Evolutionary conservation across 2,797 vertebrate species (phyloP).

Genomic region (Crocidura indochinensis): DNA sequence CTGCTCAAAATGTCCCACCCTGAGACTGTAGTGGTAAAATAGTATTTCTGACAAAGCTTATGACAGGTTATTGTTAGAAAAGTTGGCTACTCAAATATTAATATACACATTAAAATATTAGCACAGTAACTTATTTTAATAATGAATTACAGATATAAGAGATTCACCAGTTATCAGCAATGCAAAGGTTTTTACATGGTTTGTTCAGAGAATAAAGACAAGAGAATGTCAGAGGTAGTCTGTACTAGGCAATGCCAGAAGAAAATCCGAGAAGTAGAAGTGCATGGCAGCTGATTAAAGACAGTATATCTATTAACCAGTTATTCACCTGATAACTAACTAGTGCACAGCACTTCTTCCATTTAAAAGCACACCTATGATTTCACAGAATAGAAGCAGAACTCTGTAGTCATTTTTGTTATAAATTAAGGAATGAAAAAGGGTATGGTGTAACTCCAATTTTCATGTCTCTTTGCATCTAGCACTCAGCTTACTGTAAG

Average conservation of each 20-base stretch:
- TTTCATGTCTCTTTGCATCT: not conserved
- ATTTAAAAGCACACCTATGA: not conserved
- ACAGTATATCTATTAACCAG: not conserved
- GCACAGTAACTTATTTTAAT: slow-evolving; percentile 71
- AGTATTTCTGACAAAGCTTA: slow-evolving; percentile 61
- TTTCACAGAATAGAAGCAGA: slow-evolving; percentile 48
- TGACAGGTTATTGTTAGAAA: slow-evolving; percentile 52
- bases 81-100: slow-evolving; percentile 60
- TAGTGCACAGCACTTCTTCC: not conserved
- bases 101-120: slow-evolving; percentile 64
- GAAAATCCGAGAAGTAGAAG: not conserved
- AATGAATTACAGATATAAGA: slow-evolving; percentile 75
- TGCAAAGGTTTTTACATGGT: not conserved
- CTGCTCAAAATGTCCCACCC: slow-evolving; percentile 79
- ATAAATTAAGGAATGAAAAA: not conserved
- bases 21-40: not conserved
- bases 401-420: not conserved
- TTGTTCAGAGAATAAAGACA: not conserved
- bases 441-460: not conserved
- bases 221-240: not conserved
- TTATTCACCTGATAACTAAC: not conserved
- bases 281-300: not conserved
- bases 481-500: not conserved
- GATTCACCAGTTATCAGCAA: not conserved
- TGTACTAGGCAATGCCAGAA: not conserved